Conservation (phyloP, 2,113 vertebrate species). For the Pachycephala philippinensis region DNA sequence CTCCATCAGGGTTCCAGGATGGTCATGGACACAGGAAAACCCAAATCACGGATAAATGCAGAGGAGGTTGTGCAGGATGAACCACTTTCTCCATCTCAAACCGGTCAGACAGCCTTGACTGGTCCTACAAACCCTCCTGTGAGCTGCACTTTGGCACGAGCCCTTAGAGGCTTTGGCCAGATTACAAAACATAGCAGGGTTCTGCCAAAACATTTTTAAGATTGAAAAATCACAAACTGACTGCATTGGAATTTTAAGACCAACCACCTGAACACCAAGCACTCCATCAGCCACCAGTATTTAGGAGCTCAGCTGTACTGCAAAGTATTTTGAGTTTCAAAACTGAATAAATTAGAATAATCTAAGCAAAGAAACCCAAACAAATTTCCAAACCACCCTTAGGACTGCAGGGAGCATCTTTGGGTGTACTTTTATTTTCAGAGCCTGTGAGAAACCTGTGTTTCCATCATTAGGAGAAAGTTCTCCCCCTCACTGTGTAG, state of each 20-base stretch:
- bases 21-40: background rate
- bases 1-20: background rate
- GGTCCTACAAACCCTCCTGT: background rate
- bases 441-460: background rate
- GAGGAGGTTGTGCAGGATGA: background rate
- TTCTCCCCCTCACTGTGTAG: rapidly evolving
- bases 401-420: background rate
- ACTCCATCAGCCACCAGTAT: background rate
- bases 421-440: background rate
- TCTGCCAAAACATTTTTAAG: background rate
- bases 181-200: background rate
- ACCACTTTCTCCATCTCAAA: background rate
- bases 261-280: background rate
- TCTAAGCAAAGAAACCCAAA: background rate
- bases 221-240: background rate
- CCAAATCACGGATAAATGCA: rapidly evolving
- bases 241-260: background rate
- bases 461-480: background rate
- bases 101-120: background rate
- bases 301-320: background rate
- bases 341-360: background rate
- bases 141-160: background rate
- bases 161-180: background rate
- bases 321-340: background rate
- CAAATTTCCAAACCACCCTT: background rate